These are phyloP conservation scores for Morpho helenor DNA, from an alignment of 2,888 invertebrate species.

Conservation along the genomic window DNA sequence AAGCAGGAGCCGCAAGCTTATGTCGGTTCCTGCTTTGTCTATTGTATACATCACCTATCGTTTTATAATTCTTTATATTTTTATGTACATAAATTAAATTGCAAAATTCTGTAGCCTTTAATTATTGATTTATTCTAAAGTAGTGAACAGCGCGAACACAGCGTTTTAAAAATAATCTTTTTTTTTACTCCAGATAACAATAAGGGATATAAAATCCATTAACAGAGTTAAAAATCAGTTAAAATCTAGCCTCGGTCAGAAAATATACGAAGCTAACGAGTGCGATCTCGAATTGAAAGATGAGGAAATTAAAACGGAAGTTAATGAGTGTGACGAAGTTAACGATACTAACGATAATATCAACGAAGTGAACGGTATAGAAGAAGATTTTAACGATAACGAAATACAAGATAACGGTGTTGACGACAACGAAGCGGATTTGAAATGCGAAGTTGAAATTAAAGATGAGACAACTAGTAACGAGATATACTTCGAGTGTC, in stretches of 20 bases:
- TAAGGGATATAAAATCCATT: conserved; percentile 49
- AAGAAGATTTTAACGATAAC: conserved; percentile 10
- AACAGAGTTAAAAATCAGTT: conserved; percentile 38
- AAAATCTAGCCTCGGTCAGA: conserved; percentile 37
- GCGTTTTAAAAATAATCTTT: not conserved
- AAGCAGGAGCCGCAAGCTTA: too few species aligned
- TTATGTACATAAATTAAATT: too few species aligned
- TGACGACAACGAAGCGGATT: conserved; percentile 4
- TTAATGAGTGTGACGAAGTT: conserved; percentile 4
- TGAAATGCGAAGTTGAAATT: conserved; percentile 29
- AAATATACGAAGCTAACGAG: conserved; percentile 39
- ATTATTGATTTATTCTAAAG: too few species aligned
- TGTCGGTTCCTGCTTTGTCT: too few species aligned
- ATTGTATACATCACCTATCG: too few species aligned
- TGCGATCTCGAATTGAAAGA: conserved; percentile 39
- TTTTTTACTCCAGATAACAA: conserved; percentile 41
- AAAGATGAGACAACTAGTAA: conserved; percentile 43
- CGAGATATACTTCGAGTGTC: conserved; percentile 49
- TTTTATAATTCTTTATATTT: too few species aligned
- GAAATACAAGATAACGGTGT: conserved; percentile 5
- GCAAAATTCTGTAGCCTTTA: too few species aligned
- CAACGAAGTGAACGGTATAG: not conserved
- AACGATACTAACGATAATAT: conserved; percentile 5
- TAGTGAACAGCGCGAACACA: too few species aligned
- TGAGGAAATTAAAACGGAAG: conserved; percentile 30